Evolutionary conservation across 2,113 vertebrate species (phyloP), one percentile per base, ranked within the genome.

Genomic region (Ovis canadensis): DNA sequence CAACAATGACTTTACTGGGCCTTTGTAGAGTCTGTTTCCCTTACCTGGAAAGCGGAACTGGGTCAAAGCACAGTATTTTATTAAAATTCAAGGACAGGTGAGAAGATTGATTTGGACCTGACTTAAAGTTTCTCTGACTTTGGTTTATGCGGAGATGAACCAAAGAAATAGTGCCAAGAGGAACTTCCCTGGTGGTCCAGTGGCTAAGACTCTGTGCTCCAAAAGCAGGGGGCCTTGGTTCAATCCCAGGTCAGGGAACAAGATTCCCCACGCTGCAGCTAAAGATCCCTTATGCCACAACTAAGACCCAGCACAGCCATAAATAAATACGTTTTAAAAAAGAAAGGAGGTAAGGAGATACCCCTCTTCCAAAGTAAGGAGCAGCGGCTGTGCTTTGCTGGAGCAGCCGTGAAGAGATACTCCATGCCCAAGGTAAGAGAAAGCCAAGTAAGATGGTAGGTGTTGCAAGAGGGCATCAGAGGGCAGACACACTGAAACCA

Each of bases 111-210:
- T 59, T 87, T 62, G 54, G 45, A 52, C 48, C 54, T 87, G 48
- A 82, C 67, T 64, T 83, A 48, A 92, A 92, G 62, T 82, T 59
- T 33, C 23, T 50, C 60, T 94, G 54, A 48, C 57, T 96, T 82
- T 93, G 92, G 78, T 48, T 94, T 90, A 93, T 90, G 81, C 48
- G 55, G 83, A 90, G 55, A 93, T 25, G 92, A 93, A 14, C 57
- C 25, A 83, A 88, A 94, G 52, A n/a, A 57, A 7, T 29, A 62
- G 50, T 78, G 19, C 31, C 50, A 62, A 91, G 91, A 52, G 40
- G 71, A 25, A 77, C 71, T 27, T 43, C 40, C 40, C 40, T 77
- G 71, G 40, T 77, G 71, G 71, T 77, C 71, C 23, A 27, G 71
- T 14, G 23, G 71, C 71, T 77, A 43, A 77, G 71, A 77, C 23